These are phyloP conservation scores for Drosophila nasuta DNA, from an alignment of 1,140 invertebrate species.

Conservation along the genomic window DNA sequence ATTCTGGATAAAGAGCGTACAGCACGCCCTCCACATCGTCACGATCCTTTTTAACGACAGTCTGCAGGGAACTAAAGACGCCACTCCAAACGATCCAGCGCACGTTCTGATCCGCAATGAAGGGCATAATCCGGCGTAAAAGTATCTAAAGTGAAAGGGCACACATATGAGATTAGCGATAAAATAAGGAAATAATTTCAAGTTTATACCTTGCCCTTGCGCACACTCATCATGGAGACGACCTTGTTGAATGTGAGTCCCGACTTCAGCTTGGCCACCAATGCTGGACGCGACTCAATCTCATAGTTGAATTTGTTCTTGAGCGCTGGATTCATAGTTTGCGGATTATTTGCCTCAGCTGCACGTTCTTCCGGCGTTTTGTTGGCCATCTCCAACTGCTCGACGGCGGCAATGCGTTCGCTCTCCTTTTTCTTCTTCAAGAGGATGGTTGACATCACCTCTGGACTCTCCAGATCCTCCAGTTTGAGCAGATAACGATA, in stretches of 20 bases:
- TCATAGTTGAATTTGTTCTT: slow-evolving; percentile 82
- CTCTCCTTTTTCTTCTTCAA: slow-evolving; percentile 88
- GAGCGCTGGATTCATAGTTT: slow-evolving; percentile 84
- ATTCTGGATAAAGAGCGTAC: slow-evolving; percentile 86
- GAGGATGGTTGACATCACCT: slow-evolving; percentile 88
- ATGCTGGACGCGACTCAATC: slow-evolving; percentile 83
- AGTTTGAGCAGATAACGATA: slow-evolving; percentile 89
- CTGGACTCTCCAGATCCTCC: slow-evolving; percentile 90
- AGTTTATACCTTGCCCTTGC: slow-evolving; percentile 89
- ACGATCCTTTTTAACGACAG: slow-evolving; percentile 83
- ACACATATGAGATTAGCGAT: slow-evolving; percentile 25
- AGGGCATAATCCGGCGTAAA: slow-evolving; percentile 87
- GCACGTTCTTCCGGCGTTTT: slow-evolving; percentile 71
- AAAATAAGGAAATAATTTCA: slow-evolving; percentile 11
- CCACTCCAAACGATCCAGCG: slow-evolving; percentile 86
- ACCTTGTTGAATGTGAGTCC: slow-evolving; percentile 89
- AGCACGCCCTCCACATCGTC: slow-evolving; percentile 86
- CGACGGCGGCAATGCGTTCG: slow-evolving; percentile 85
- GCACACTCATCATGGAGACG: slow-evolving; percentile 88
- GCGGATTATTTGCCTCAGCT: slow-evolving; percentile 79
- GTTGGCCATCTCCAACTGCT: slow-evolving; percentile 84
- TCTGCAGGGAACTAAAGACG: slow-evolving; percentile 85
- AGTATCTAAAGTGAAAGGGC: slow-evolving; percentile 85
- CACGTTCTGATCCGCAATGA: slow-evolving; percentile 85
- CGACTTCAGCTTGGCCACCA: slow-evolving; percentile 87